These are phyloP conservation scores for Xanthorhoe designata DNA, from an alignment of 2,888 invertebrate species.

Conservation along the genomic window DNA sequence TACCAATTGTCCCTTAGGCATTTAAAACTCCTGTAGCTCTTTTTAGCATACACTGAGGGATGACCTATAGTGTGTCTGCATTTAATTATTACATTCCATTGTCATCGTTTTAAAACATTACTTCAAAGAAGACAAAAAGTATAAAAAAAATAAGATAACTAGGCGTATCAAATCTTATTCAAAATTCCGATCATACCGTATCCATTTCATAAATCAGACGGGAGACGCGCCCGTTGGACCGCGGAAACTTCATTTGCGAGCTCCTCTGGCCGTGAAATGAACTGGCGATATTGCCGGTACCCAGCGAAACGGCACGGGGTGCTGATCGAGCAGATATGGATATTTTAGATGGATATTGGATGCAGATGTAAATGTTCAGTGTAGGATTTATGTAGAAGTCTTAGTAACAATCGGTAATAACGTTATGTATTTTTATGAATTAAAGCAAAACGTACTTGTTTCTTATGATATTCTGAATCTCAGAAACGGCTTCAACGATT, in stretches of 20 bases:
- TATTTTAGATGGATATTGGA: background rate
- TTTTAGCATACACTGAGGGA: no score
- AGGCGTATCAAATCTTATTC: background rate
- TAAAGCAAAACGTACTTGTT: no score
- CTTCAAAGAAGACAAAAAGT: background rate
- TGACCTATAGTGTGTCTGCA: no score
- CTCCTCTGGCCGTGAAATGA: conserved; percentile 85
- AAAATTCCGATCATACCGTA: conserved; percentile 47
- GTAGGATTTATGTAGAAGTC: background rate
- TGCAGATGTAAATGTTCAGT: background rate
- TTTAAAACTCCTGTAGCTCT: no score
- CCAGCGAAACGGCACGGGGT: conserved; percentile 48
- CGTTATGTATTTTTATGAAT: no score
- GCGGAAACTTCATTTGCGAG: conserved; percentile 83
- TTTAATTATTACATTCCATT: no score
- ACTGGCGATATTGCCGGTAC: conserved; percentile 73
- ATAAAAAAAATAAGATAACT: background rate
- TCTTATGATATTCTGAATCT: no score
- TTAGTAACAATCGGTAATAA: no score
- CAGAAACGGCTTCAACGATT: no score
- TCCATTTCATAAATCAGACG: conserved; percentile 50
- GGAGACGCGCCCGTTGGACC: conserved; percentile 70
- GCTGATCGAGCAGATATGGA: conserved; percentile 43
- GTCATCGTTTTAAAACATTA: no score
- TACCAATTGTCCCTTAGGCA: no score